phyloP scores from a whole-genome alignment of 2,113 vertebrate species.

The Syngnathus scovelli region DNA sequence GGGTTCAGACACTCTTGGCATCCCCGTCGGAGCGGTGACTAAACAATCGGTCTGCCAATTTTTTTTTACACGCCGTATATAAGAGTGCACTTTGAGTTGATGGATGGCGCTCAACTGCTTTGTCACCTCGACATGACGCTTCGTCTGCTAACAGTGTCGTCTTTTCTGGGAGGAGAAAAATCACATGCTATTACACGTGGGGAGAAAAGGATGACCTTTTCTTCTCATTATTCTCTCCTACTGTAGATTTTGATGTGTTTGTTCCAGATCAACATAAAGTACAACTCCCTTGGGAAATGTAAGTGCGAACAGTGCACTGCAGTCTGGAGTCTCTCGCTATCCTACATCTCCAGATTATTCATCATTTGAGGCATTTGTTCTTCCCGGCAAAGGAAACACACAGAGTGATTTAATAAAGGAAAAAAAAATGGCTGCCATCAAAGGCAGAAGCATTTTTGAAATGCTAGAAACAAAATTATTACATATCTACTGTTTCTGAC shows the following conservation, averaged over 20 bases:
- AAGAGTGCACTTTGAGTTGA: background rate
- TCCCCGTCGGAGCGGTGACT: background rate
- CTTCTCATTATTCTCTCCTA: constrained; percentile 15
- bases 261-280: constrained; percentile 25
- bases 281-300: constrained; percentile 9
- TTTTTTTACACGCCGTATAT: background rate
- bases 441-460: background rate
- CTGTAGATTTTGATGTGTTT: constrained; percentile 18
- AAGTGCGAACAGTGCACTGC: constrained; percentile 11
- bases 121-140: constrained; percentile 14
- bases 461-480: too few species aligned
- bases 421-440: background rate
- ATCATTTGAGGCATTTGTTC: background rate
- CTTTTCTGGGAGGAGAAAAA: constrained; percentile 7
- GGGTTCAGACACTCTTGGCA: background rate
- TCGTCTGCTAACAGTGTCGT: constrained; percentile 12
- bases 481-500: too few species aligned
- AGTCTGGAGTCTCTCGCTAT: background rate
- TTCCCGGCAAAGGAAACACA: background rate
- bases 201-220: constrained; percentile 28
- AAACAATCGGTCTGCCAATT: constrained; percentile 1
- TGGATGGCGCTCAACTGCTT: background rate
- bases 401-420: too few species aligned
- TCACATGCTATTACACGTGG: background rate
- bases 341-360: background rate